These are phyloP conservation scores for Aethes cnicana DNA, from an alignment of 2,888 invertebrate species.

Conservation along the genomic window DNA sequence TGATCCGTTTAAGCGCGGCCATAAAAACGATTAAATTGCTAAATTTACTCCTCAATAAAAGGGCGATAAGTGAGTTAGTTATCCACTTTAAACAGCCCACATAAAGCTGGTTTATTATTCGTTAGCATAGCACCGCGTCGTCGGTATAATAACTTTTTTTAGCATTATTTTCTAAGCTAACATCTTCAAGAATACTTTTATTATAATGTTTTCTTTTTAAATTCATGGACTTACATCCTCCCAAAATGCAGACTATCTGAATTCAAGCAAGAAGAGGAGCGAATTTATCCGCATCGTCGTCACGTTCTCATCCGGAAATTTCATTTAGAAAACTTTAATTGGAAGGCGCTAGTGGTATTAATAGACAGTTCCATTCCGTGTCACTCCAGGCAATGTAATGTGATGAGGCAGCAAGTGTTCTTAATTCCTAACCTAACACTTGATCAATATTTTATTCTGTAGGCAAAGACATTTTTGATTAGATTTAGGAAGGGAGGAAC, in stretches of 20 bases:
- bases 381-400: slow-evolving; percentile 8
- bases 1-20: background rate
- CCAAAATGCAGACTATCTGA: slow-evolving; percentile 4
- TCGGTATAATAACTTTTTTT: background rate
- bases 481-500: too few relatives aligned
- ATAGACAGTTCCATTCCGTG: slow-evolving; percentile 25
- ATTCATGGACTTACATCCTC: slow-evolving; percentile 2
- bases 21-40: slow-evolving; percentile 7
- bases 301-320: slow-evolving; percentile 50
- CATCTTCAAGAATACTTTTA: too few relatives aligned
- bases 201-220: background rate
- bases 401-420: slow-evolving; percentile 20
- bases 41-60: slow-evolving; percentile 3
- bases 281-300: slow-evolving; percentile 36
- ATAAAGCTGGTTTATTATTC: slow-evolving; percentile 7
- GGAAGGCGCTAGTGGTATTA: slow-evolving; percentile 50
- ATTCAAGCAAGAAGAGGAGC: slow-evolving; percentile 22
- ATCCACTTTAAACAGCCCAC: background rate
- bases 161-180: too few relatives aligned
- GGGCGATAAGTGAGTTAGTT: background rate
- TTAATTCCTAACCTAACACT: slow-evolving; percentile 14
- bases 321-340: slow-evolving; percentile 66
- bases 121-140: background rate
- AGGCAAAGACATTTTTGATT: too few relatives aligned
- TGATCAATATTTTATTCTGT: too few relatives aligned